Evolutionary conservation across 2,888 invertebrate species (phyloP), one percentile per base, ranked within the genome.

Genomic region (Brachylomia viminalis): DNA sequence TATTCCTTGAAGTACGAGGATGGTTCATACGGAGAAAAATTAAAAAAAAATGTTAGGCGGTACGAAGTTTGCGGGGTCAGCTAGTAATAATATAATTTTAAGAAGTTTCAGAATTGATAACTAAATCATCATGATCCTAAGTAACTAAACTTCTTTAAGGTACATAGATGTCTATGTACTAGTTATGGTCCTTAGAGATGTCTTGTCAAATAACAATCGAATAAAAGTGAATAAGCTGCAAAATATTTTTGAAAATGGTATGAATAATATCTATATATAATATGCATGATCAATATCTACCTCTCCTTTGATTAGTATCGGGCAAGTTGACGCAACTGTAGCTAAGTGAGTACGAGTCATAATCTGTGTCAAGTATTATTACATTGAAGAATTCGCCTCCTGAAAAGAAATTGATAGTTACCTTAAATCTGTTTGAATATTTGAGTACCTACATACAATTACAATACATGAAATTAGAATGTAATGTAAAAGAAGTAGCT

Each of bases 301-400:
- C 85, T 91, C 88, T 87, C 71, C 88, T 85, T 68, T 85, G 84
- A 20, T 81, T 66, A 13, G 33, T 38, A 42, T 20, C 45, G 23
- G 49, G 64, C 11, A 97, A 89, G 85, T 97, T 95, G 0, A 90
- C 91, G 87, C 98, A 98, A 49, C 97, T 97, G 95, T 97, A 97
- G 1, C 97, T 96, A 0, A 97, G 95, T 2, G 97, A 93, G 84
- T 97, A 97, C 58, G 94, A 93, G 0, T 92, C 92, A 88, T 97
- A 98, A 90, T 98, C 97, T 0, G 97, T 97, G 64, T 95, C 90
- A 38, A 92, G 85, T 30, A 93, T 79, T 86, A 87, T 90, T n/a
- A 90, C 87, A 17, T 91, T 87, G 15, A 84, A 82, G 2, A 68
- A 45, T 20, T 68, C 70, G 5, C 61, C 33, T 23, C 69, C 90